Conservation (phyloP, 2,888 invertebrate genomes). For the Lasioglossum zephyrum region DNA sequence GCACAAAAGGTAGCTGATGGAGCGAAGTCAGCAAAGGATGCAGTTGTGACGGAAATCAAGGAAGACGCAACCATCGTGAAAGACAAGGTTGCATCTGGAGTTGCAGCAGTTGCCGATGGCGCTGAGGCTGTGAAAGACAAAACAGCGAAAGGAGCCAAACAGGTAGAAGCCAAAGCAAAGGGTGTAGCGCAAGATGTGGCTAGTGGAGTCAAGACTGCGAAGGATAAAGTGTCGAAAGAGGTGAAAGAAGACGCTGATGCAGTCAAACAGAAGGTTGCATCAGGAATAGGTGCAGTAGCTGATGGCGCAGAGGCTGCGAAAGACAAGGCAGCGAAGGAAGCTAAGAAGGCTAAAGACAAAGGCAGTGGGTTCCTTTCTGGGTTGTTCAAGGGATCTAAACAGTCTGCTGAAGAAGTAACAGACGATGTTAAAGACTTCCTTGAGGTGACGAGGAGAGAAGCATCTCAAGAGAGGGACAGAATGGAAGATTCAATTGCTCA, state of each 20-base stretch:
- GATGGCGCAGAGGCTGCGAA: too few species aligned
- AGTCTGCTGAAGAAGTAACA: conserved; percentile 63
- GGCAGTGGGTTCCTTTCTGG: conserved; percentile 78
- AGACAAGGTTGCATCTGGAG: conserved; percentile 42
- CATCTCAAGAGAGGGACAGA: too few species aligned
- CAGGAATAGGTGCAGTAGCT: too few species aligned
- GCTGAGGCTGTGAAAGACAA: conserved; percentile 29
- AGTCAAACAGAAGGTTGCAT: too few species aligned
- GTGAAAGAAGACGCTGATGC: too few species aligned
- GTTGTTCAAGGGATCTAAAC: conserved; percentile 73
- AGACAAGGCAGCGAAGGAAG: too few species aligned
- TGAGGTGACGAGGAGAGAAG: conserved; percentile 67
- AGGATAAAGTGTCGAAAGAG: too few species aligned
- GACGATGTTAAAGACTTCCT: conserved; percentile 73
- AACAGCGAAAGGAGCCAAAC: background rate
- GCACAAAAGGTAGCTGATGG: background rate
- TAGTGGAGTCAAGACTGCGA: too few species aligned
- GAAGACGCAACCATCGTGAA: conserved; percentile 69
- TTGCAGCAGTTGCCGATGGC: conserved; percentile 2
- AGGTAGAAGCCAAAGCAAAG: too few species aligned
- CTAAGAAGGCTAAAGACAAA: conserved; percentile 52
- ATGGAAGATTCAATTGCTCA: too few species aligned
- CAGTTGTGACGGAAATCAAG: conserved; percentile 65
- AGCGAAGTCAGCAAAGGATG: conserved; percentile 74
- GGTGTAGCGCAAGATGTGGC: too few species aligned